phyloP scores from a whole-genome alignment of 2,888 invertebrate species.

The Melikaiella ostensackeni region DNA sequence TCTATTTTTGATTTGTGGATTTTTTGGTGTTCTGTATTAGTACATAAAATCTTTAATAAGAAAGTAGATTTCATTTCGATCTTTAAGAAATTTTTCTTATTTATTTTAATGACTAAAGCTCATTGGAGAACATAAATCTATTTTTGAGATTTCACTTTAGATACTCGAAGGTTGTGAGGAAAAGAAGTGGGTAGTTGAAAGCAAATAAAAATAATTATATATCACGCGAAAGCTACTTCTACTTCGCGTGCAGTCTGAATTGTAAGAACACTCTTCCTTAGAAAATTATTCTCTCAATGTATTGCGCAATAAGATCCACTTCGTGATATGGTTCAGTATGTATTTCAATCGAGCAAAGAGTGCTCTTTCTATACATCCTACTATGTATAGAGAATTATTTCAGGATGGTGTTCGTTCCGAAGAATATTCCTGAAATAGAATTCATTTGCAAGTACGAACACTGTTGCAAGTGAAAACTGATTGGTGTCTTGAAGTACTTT shows the following conservation, averaged over 20 bases:
- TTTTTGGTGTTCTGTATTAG: too few species aligned
- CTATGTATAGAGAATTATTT: background rate
- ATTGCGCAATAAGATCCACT: background rate
- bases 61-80: too few species aligned
- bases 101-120: background rate
- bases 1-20: too few species aligned
- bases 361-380: background rate
- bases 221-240: background rate
- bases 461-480: background rate
- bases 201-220: conserved; percentile 6
- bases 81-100: too few species aligned
- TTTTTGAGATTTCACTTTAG: background rate
- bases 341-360: background rate
- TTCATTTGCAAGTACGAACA: background rate
- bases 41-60: too few species aligned
- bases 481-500: background rate
- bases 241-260: background rate
- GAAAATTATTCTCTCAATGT: background rate
- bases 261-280: conserved; percentile 2
- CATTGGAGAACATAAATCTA: background rate
- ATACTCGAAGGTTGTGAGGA: background rate
- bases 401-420: background rate
- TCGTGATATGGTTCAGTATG: conserved; percentile 1
- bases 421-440: background rate
- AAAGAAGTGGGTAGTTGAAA: background rate